Evolutionary conservation across 2,113 vertebrate species (phyloP), one percentile per base, ranked within the genome.

Genomic region (Corythoichthys haematopterus): DNA sequence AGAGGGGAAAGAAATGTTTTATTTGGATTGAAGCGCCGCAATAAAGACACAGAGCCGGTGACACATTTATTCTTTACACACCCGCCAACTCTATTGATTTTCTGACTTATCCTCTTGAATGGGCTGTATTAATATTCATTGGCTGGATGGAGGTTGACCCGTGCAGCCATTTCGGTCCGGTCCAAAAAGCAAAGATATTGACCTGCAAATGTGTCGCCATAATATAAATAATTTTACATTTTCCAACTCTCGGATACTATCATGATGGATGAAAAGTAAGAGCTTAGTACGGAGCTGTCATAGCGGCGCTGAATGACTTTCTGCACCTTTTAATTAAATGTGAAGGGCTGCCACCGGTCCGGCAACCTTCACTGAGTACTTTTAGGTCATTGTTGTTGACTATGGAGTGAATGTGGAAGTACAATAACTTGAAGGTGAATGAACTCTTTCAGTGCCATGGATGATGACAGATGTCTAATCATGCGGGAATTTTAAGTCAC

Each of bases 271-370:
- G 33, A 1, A 57, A 57, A 3, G 2, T 33, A 57, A 57, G 13
- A 11, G 47, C 2, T 13, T 12, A 2, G 47, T 13, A 12, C 3
- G 10, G 10, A 84, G 86, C 81, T 81, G 71, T 85, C 84, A 85
- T 87, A 80, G 72, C 83, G 79, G 84, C 85, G 87, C 78, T 35
- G 65, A 82, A 85, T 75, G 80, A 82, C 83, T 91, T 90, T 92
- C 90, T 84, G 81, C 90, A 80, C 84, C 87, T 89, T 91, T 90
- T 92, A 90, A 92, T 92, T 90, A 90, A 86, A 90, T 64, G 72
- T 79, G 80, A 80, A 84, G 85, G 87, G 83, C 81, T 59, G 85
- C 84, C 85, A 81, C 76, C 76, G 79, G 75, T 78, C 74, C 76
- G 65, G 37, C 87, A 88, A 82, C 90, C 90, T 91, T 92, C 87